Percentiles rank a stretch among this genome's conserved stretches.
Evolutionary conservation across 2,113 vertebrate species (phyloP).

Genomic region (Turdus rufiventris): DNA sequence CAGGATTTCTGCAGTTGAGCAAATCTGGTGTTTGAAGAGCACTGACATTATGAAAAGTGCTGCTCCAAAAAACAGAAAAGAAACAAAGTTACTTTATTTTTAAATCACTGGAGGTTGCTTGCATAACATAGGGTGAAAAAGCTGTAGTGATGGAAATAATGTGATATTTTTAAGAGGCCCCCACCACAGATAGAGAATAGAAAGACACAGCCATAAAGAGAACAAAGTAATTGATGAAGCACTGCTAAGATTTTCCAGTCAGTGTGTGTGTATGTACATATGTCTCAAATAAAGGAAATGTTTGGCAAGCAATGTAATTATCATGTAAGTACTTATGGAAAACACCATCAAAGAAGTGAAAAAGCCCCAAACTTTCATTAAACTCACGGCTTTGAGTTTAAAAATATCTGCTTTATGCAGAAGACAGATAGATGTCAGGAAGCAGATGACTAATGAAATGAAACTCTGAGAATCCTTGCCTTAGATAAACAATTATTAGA

Average conservation of each 20-base stretch:
- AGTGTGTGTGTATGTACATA: neutral
- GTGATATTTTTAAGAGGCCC: neutral
- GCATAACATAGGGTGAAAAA: neutral
- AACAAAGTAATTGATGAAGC: neutral
- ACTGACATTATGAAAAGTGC: neutral
- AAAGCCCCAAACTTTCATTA: slow-evolving; percentile 14
- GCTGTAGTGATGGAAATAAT: neutral
- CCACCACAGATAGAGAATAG: neutral
- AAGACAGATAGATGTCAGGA: slow-evolving; percentile 38
- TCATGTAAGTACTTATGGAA: slow-evolving; percentile 21
- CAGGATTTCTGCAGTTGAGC: neutral
- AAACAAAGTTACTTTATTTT: neutral
- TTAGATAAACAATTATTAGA: slow-evolving; percentile 29
- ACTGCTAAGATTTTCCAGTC: slow-evolving; percentile 35
- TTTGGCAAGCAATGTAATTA: neutral
- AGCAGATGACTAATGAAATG: slow-evolving; percentile 48
- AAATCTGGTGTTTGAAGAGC: neutral
- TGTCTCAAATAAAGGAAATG: neutral
- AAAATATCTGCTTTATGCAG: neutral
- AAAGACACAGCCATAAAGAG: neutral
- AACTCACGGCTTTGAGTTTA: neutral
- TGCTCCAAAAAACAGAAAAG: neutral
- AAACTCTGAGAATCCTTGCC: slow-evolving; percentile 20
- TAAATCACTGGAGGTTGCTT: neutral
- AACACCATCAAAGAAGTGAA: slow-evolving; percentile 35